These are phyloP conservation scores for Alsophila aescularia DNA, from an alignment of 2,888 invertebrate genomes.

Conservation along the genomic window DNA sequence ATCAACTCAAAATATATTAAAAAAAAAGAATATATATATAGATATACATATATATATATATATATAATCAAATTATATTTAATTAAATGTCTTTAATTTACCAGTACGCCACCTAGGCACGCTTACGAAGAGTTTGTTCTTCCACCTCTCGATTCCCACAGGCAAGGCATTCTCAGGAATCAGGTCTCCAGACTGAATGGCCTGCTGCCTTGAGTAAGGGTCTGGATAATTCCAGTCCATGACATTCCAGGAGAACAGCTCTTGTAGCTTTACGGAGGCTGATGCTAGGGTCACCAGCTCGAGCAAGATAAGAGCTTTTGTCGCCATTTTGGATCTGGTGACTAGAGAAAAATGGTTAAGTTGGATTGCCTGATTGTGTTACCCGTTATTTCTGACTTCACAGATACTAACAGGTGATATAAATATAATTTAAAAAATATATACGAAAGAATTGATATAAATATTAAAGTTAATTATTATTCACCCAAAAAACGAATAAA, in stretches of 20 bases:
- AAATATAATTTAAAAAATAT: no score
- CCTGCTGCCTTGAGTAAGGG: constrained; percentile 84
- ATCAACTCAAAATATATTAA: no score
- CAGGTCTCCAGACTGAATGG: constrained; percentile 86
- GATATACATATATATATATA: no score
- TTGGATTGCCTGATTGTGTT: no score
- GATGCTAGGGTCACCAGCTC: constrained; percentile 60
- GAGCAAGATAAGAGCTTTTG: constrained; percentile 50
- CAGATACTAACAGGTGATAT: no score
- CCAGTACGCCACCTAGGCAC: constrained; percentile 93
- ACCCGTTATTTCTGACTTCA: no score
- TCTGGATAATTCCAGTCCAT: constrained; percentile 91
- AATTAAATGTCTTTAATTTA: constrained; percentile 58
- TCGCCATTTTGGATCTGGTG: constrained; percentile 47
- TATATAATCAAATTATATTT: no score
- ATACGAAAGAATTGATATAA: no score
- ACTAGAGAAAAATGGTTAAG: background rate
- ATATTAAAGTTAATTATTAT: no score
- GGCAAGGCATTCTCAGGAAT: constrained; percentile 92
- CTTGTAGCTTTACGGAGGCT: constrained; percentile 84
- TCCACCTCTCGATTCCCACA: constrained; percentile 92
- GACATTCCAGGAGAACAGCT: constrained; percentile 89
- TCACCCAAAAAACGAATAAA: no score
- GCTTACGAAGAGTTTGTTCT: constrained; percentile 91
- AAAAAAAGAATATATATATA: no score